Base-by-base conservation (phyloP, 2,888 invertebrate genomes). In the Dicyrtomina minuta region DNA sequence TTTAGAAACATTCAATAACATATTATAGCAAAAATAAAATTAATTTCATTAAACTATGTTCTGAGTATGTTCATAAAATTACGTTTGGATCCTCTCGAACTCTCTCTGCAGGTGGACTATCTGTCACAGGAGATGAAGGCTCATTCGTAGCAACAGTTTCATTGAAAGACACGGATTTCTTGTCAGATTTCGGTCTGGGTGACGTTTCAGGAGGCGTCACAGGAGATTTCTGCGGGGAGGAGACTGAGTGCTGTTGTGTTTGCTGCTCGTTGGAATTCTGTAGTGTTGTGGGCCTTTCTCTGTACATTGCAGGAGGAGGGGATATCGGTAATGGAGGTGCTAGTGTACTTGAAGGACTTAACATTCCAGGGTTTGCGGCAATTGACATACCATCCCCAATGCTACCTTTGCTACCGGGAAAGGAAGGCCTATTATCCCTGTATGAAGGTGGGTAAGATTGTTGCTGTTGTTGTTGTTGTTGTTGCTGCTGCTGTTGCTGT, bases 21-120 rank as follows among this genome's bases (percentile, higher is more conserved):
- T n/a, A n/a, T n/a, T 33, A 33, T 8, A 8, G 33, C 8, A 33
- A 33, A 33, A 17, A 20, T 17, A 20, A 51, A n/a, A 33, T 33
- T 8, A 33, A 33, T 33, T 33, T n/a, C n/a, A n/a, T n/a, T n/a
- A n/a, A n/a, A n/a, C n/a, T n/a, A n/a, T n/a, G n/a, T n/a, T n/a
- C n/a, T 43, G 8, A 13, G 43, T 13, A 43, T 12, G 43, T n/a
- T 43, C 43, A 43, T 43, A 43, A 43, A n/a, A n/a, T 88, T 83
- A 92, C 92, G 82, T 91, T 91, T 64, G 91, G 89, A 84, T 93
- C 92, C 82, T 93, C 92, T 79, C 89, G 83, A 69, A 87, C 86
- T 78, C 86, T 85, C 79, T 83, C 86, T 78, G 83, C 66, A 1
- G 74, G 74, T 74, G 79, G 81, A 51, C 82, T 81, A 17, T 83